These are phyloP conservation scores for Apis dorsata DNA, from an alignment of 1,140 invertebrate genomes.

Conservation along the genomic window DNA sequence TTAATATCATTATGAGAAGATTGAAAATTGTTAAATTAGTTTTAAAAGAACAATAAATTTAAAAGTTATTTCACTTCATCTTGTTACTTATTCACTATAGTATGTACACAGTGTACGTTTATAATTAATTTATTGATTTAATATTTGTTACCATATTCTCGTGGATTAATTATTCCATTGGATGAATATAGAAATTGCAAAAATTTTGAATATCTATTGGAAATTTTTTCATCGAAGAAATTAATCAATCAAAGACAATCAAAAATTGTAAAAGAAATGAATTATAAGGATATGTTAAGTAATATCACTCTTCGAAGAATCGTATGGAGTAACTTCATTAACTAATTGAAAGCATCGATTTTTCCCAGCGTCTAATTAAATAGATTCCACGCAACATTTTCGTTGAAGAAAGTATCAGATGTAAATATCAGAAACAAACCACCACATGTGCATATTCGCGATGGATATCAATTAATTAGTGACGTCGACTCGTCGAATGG, in stretches of 20 bases:
- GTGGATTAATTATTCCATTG: no score
- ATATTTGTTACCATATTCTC: no score
- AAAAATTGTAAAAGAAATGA: background rate
- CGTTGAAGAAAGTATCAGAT: background rate
- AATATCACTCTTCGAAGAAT: background rate
- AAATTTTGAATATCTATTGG: no score
- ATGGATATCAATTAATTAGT: background rate
- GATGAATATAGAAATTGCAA: no score
- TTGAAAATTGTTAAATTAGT: no score
- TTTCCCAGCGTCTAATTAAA: background rate
- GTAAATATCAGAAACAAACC: background rate
- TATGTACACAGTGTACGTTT: no score
- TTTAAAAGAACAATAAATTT: no score
- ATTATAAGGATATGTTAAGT: background rate
- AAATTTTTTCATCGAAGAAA: background rate
- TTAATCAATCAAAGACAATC: background rate
- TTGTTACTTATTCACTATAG: no score
- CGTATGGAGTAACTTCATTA: background rate
- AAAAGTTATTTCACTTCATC: no score
- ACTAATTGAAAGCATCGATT: conserved; percentile 21
- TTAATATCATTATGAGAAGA: no score
- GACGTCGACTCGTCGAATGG: background rate
- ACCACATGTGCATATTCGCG: no score
- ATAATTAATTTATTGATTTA: no score
- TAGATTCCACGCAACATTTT: background rate